Conservation (phyloP, 2,888 invertebrate genomes). For the Drymonia ruficornis region DNA sequence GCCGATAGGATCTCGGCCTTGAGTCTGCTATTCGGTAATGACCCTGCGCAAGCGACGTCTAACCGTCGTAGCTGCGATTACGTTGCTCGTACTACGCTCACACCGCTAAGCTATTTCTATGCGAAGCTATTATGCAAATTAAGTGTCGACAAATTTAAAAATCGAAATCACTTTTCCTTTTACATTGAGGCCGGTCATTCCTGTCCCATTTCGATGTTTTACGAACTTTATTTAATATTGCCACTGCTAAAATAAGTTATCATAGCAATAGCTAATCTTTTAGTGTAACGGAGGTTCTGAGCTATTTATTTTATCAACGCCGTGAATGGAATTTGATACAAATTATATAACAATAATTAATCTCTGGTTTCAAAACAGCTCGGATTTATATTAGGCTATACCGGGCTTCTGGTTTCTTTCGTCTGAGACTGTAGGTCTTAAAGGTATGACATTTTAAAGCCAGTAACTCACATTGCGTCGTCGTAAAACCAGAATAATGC, state of each 20-base stretch:
- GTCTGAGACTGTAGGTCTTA: neutral
- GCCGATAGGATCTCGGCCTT: constrained; percentile 64
- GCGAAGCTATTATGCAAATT: constrained; percentile 16
- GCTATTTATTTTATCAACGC: constrained; percentile 40
- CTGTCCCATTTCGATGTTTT: neutral
- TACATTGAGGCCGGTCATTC: neutral
- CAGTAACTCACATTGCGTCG: constrained; percentile 13
- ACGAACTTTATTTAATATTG: neutral
- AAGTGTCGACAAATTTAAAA: constrained; percentile 3
- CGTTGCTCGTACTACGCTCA: constrained; percentile 29
- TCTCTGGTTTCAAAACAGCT: constrained; percentile 14
- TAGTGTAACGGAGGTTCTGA: constrained; percentile 17
- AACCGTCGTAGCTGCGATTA: constrained; percentile 54
- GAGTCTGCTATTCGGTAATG: constrained; percentile 65
- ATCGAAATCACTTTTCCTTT: constrained; percentile 7
- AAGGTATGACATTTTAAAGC: neutral
- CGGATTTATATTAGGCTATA: constrained; percentile 17
- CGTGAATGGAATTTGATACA: constrained; percentile 39
- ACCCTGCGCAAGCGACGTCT: constrained; percentile 61
- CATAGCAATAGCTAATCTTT: constrained; percentile 4
- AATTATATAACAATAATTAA: constrained; percentile 39
- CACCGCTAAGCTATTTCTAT: constrained; percentile 20
- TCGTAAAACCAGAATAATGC: constrained; percentile 25
- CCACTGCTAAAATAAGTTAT: neutral
- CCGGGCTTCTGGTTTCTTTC: neutral